Evolutionary conservation across 2,888 invertebrate genomes (phyloP), one percentile per base, ranked within the genome.

Genomic region (Chesias legatella): DNA sequence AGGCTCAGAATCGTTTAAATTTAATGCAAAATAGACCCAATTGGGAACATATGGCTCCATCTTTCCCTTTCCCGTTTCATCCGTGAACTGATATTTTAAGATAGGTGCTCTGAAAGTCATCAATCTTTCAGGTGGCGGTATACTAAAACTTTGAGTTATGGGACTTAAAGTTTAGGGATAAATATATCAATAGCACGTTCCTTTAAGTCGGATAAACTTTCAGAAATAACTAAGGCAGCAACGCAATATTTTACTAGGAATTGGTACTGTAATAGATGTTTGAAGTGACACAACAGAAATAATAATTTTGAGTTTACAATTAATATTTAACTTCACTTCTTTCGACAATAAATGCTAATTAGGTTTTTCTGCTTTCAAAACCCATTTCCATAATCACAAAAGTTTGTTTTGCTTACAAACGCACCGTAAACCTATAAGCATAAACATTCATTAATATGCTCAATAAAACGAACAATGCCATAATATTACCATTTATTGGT

Each of bases 111-210:
- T 61, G 60, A 67, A 74, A 69, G 61, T 66, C 79, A 81, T 86
- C 74, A 84, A 84, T 86, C 84, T 80, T 78, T 84, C 79, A 81
- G 71, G 73, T 70, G 75, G 72, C 67, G 76, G 73, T 69, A 74
- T 60, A 67, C 70, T 69, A 68, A 53, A 48, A 50, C 42, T 51
- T 48, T 53, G 48, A 50, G 37, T 45, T 46, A 55, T 52, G 37
- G 48, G 34, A 41, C 33, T 40, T 47, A 41, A 27, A 44, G 40
- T 43, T 49, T 43, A 30, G 44, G 32, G 35, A 10, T 29, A 29
- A 37, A 48, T 33, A 32, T 42, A 33, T 31, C 13, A 3, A 17
- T 17, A 17, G 13, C 13, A 17, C 13, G 13, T 17, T 17, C 5
- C 5, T 3, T 17, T 17, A 17, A 17, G 13, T 17, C 5, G 13